A percentile compares a stretch with the other conserved stretches of the same genome.
These are phyloP conservation scores for Spinus olivaceus DNA, from an alignment of 2,797 vertebrate species.

Conservation along the genomic window DNA sequence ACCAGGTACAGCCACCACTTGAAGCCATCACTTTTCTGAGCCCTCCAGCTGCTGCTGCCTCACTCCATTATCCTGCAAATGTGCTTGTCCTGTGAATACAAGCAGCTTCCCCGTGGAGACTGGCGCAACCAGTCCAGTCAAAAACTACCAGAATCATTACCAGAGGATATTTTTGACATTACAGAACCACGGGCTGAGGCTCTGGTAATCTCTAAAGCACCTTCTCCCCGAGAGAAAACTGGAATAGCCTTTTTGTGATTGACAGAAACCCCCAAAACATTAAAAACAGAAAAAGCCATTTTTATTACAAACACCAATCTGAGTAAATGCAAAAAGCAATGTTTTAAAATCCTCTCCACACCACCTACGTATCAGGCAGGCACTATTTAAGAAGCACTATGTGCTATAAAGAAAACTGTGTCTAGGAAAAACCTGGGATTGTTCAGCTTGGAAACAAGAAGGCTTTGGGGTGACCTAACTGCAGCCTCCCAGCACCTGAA, in stretches of 20 bases:
- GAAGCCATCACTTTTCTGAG: slow-evolving; percentile 63
- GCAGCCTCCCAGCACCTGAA: background rate
- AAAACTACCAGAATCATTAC: background rate
- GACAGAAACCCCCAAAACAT: background rate
- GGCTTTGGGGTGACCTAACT: background rate
- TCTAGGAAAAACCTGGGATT: background rate
- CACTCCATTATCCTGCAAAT: slow-evolving; percentile 60
- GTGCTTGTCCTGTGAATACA: slow-evolving; percentile 4
- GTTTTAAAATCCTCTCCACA: background rate
- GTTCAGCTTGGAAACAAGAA: background rate
- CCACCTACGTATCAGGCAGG: background rate
- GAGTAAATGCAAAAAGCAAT: accelerated
- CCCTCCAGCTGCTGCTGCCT: slow-evolving; percentile 35
- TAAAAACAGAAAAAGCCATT: background rate
- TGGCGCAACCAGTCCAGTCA: background rate
- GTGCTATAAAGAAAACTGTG: background rate
- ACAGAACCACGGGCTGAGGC: background rate
- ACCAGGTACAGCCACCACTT: slow-evolving; percentile 51
- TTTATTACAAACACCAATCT: background rate
- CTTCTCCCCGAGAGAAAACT: background rate
- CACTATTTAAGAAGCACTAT: background rate
- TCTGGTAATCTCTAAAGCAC: background rate
- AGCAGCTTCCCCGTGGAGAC: slow-evolving; percentile 32
- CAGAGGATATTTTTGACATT: background rate
- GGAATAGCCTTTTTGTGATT: background rate